These are phyloP conservation scores for Pholis gunnellus DNA, from an alignment of 2,113 vertebrate species.

Conservation along the genomic window DNA sequence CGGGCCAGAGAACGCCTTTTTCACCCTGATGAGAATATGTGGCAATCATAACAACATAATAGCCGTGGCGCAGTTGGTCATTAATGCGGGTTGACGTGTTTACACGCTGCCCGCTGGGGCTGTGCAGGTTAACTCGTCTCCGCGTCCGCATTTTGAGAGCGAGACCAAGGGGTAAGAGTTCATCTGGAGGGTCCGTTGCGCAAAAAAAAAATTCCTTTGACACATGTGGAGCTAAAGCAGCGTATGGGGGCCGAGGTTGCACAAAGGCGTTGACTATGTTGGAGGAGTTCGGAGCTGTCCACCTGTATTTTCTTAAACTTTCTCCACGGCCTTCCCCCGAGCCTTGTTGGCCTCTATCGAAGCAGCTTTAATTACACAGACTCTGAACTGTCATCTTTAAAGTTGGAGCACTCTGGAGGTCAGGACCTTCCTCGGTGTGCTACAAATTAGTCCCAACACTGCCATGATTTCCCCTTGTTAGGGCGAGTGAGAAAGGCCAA, in stretches of 20 bases:
- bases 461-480: conserved; percentile 30
- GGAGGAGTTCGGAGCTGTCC: conserved; percentile 63
- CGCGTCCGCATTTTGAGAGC: conserved; percentile 47
- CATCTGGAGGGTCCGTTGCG: conserved; percentile 41
- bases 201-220: conserved; percentile 60
- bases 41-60: conserved; percentile 68
- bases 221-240: conserved; percentile 74
- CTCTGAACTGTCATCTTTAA: conserved; percentile 61
- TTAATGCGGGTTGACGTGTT: conserved; percentile 47
- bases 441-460: conserved; percentile 44
- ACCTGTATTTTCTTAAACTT: conserved; percentile 81
- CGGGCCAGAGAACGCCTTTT: conserved; percentile 40
- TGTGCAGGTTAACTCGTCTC: conserved; percentile 21
- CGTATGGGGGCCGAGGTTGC: conserved; percentile 37
- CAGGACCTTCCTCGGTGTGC: conserved; percentile 49
- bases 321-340: conserved; percentile 55
- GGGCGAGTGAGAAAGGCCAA: conserved; percentile 18
- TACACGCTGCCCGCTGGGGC: conserved; percentile 40
- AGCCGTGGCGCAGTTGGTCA: conserved; percentile 41
- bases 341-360: conserved; percentile 54
- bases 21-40: conserved; percentile 40
- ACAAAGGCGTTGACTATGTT: conserved; percentile 62
- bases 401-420: conserved; percentile 50
- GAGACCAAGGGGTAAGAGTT: conserved; percentile 67
- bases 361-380: conserved; percentile 70